Evolutionary conservation across 2,888 invertebrate genomes (phyloP), one percentile per base, ranked within the genome.

Genomic region (Chalcis sispes): DNA sequence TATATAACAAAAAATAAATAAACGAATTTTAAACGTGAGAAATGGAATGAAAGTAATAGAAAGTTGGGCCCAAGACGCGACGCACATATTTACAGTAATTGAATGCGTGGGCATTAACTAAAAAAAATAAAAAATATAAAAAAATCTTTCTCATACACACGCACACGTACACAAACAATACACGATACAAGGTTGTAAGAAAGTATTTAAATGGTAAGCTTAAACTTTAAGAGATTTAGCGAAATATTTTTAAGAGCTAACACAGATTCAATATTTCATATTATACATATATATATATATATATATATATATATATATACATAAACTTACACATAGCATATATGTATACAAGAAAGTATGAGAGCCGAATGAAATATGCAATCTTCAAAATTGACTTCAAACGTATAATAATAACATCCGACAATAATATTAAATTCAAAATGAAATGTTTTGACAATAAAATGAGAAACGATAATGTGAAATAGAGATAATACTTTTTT

Each of bases 171-270:
- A 74, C 54, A 75, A 80, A 84, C 80, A 82, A 36, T n/a, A n/a
- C 79, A 82, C 80, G 85, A 87, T 83, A 86, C 85, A 87, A 87
- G 87, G 88, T 88, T 87, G 88, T 88, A 86, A 82, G 87, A 88
- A 88, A 88, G 88, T 88, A 87, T 79, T 84, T 87, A 87, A 85
- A 62, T 23, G 67, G 67, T 87, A 88, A 87, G 84, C 75, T 82
- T 81, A 79, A 83, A 80, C 72, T 69, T 79, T 81, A 80, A 86
- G 82, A 85, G 83, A 82, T 82, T 74, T 85, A 86, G 82, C 79
- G 77, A 81, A 81, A 86, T 88, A 88, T 88, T 88, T 88, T 88
- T 84, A 87, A 87, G 85, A 86, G 78, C 82, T 85, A 83, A 84
- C 83, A 85, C 84, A 85, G 83, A 86, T 81, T 87, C 84, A 84